A percentile compares a stretch with the other conserved stretches of the same genome.
Conservation (phyloP, 2,113 vertebrate species). For the Dipodomys stephensi region DNA sequence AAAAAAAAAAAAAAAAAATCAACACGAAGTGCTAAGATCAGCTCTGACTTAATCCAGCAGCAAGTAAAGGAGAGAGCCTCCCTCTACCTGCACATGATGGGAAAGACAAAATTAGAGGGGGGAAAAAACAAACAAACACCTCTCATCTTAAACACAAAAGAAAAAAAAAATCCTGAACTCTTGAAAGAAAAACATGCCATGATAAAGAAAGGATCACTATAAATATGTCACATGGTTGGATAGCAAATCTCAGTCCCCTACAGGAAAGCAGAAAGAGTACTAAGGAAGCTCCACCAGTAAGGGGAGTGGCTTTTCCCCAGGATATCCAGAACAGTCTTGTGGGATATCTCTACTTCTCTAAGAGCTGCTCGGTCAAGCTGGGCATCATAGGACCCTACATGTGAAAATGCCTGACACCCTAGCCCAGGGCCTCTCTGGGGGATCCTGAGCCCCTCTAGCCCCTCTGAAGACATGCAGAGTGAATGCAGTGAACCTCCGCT, state of each 20-base stretch:
- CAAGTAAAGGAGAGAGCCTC: neutral
- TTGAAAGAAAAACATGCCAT: neutral
- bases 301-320: neutral
- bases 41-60: neutral
- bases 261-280: neutral
- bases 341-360: no score
- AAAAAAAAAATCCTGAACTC: slow-evolving; percentile 3
- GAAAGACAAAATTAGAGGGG: neutral
- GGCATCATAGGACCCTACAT: neutral
- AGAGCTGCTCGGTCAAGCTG: neutral
- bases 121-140: neutral
- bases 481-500: neutral
- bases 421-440: neutral
- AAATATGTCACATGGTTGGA: neutral
- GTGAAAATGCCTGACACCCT: neutral
- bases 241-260: neutral
- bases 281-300: no score
- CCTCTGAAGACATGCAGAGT: neutral
- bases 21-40: neutral
- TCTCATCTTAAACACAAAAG: neutral
- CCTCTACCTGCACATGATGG: neutral
- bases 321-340: neutral
- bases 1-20: neutral
- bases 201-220: slow-evolving; percentile 1
- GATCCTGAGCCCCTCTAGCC: neutral